phyloP scores from a whole-genome alignment of 2,888 invertebrate species.

The Melitaea athalia region DNA sequence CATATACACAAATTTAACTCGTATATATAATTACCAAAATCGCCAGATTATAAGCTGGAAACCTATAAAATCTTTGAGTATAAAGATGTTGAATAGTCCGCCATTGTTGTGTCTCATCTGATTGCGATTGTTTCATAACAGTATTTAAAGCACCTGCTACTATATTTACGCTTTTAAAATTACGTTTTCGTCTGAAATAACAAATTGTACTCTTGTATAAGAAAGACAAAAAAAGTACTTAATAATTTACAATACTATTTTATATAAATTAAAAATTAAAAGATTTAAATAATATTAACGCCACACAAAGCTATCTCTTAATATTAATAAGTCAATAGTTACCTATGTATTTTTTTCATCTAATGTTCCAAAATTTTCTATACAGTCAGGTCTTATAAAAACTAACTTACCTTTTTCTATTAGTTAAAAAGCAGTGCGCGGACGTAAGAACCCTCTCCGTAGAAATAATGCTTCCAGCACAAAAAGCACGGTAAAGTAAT shows the following conservation, averaged over 20 bases:
- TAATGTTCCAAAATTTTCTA: too few relatives aligned
- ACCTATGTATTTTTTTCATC: too few relatives aligned
- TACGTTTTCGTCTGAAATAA: conserved; percentile 42
- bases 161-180: conserved; percentile 43
- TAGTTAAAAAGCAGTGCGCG: conserved; percentile 61
- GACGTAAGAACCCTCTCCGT: conserved; percentile 54
- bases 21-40: conserved; percentile 48
- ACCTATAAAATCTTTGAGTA: conserved; percentile 58
- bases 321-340: too few relatives aligned
- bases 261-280: too few relatives aligned
- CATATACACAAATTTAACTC: too few relatives aligned
- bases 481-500: conserved; percentile 53
- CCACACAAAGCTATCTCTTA: too few relatives aligned
- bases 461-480: conserved; percentile 61
- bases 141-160: conserved; percentile 54
- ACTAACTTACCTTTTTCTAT: conserved; percentile 55
- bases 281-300: too few relatives aligned
- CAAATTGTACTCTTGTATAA: neutral
- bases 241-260: neutral
- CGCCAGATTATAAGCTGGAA: conserved; percentile 59
- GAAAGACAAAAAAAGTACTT: neutral
- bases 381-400: too few relatives aligned
- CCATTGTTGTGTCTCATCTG: conserved; percentile 55
- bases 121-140: conserved; percentile 24
- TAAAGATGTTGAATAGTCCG: conserved; percentile 48